Base-by-base conservation (phyloP, 92 coral and sea anemone genomes). In the Muricea muricata region DNA sequence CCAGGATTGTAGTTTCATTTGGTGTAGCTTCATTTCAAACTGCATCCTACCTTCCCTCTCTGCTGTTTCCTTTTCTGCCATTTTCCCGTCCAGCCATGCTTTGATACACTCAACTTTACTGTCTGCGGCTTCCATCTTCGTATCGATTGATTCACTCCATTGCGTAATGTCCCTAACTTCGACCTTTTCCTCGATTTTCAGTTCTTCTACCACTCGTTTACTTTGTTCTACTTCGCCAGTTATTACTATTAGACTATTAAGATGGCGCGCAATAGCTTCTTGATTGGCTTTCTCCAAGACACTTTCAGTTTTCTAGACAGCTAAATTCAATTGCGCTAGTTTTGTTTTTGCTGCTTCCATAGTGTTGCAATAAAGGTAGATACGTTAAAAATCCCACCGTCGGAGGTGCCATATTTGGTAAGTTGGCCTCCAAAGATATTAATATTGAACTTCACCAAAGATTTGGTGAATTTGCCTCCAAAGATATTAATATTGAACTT, bases 221-320 rank as follows among this genome's bases (percentile, higher is more conserved):
- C 17, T 9, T 6, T 2, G 34, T 13, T 75, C 73, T 26, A 65
- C 57, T 45, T 85, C 84, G 75, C 28, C 45, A n/a, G 76, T 6
- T 6, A 66, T 58, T 23, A 78, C 30, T 24, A 75, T 58, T 6
- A 85, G 89, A 8, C 84, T 60, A 3, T 46, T 33, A 10, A 42
- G 46, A 47, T 85, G 89, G 28, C 89, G 48, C 60, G 66, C 57
- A 7, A 75, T 76, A 11, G 63, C 78, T 76, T 85, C 84, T 32
- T 77, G 37, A 21, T 55, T 74, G 18, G 60, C 75, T 24, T 52
- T n/a, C 20, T 6, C 47, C 2, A 74, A 50, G 3, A 84, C 77
- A 25, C 14, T 41, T 1, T 4, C 65, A 33, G 88, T 84, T 50
- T 57, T 73, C 14, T 50, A 55, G 67, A 18, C 75, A 21, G 71